phyloP scores from a whole-genome alignment of 1,140 invertebrate species.

The Colletes latitarsis region DNA sequence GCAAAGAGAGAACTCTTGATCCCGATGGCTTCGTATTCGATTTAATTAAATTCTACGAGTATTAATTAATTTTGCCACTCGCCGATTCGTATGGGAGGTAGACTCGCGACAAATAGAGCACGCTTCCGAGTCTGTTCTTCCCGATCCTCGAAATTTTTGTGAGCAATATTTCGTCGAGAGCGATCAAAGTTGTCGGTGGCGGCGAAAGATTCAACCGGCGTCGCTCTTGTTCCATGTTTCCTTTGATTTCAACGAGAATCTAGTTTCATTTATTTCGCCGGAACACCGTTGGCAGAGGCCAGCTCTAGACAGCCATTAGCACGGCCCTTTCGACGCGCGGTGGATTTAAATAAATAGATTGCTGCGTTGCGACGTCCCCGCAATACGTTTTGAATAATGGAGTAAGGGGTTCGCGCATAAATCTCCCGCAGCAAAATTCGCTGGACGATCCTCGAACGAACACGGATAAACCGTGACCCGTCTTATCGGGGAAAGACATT shows the following conservation, averaged over 20 bases:
- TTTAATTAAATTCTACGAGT: background rate
- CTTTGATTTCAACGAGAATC: too few relatives aligned
- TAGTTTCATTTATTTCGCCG: background rate
- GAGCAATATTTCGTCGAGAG: too few relatives aligned
- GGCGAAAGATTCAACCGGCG: too few relatives aligned
- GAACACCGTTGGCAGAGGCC: background rate
- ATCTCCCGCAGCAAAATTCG: background rate
- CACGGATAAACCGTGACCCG: slow-evolving; percentile 1
- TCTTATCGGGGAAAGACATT: slow-evolving; percentile 4
- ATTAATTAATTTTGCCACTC: too few relatives aligned
- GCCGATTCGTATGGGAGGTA: too few relatives aligned
- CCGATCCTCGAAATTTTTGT: too few relatives aligned
- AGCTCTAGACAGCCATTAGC: background rate
- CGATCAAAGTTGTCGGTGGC: too few relatives aligned
- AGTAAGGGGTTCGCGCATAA: background rate
- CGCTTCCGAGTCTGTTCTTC: too few relatives aligned
- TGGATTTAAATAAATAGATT: slow-evolving; percentile 18
- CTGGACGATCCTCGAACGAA: background rate
- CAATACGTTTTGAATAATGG: slow-evolving; percentile 29
- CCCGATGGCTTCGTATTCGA: background rate
- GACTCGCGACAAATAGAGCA: too few relatives aligned
- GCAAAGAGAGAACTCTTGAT: background rate
- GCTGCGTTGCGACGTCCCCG: slow-evolving; percentile 2
- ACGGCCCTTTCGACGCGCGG: background rate
- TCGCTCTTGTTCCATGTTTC: too few relatives aligned